phyloP scores from a whole-genome alignment of 2,888 invertebrate species.

The Acleris literana region DNA sequence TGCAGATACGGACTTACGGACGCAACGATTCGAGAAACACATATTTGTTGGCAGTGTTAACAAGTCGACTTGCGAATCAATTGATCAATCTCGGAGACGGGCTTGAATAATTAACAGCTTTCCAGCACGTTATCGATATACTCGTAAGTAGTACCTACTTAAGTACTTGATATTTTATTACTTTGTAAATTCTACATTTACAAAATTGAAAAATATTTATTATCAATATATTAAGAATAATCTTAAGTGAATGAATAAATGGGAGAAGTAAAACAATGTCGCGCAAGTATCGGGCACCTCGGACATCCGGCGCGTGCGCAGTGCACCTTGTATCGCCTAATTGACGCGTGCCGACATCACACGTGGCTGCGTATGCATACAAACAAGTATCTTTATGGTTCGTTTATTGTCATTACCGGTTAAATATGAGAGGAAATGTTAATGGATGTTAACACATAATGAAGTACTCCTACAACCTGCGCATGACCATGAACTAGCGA shows the following conservation, averaged over 20 bases:
- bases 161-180: too few relatives aligned
- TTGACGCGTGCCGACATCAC: conserved; percentile 51
- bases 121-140: neutral
- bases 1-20: conserved; percentile 36
- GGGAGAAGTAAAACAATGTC: conserved; percentile 54
- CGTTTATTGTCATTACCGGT: conserved; percentile 51
- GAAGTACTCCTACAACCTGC: conserved; percentile 26
- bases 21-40: conserved; percentile 28
- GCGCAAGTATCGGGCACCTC: conserved; percentile 51
- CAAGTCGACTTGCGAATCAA: conserved; percentile 17
- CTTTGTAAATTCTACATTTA: too few relatives aligned
- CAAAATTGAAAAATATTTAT: neutral
- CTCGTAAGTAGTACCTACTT: too few relatives aligned
- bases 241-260: neutral
- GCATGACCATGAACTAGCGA: conserved; percentile 3
- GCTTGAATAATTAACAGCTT: conserved; percentile 18
- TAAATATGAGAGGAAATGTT: conserved; percentile 51
- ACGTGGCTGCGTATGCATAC: conserved; percentile 57
- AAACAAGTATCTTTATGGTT: conserved; percentile 50
- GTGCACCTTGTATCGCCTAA: conserved; percentile 45
- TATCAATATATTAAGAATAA: neutral
- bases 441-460: conserved; percentile 44
- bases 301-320: conserved; percentile 69
- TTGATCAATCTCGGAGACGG: conserved; percentile 23
- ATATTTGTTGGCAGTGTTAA: conserved; percentile 23